A percentile compares a stretch with the other conserved stretches of the same genome.
Evolutionary conservation across 2,113 vertebrate species (phyloP).

Genomic region (Tyto alba): DNA sequence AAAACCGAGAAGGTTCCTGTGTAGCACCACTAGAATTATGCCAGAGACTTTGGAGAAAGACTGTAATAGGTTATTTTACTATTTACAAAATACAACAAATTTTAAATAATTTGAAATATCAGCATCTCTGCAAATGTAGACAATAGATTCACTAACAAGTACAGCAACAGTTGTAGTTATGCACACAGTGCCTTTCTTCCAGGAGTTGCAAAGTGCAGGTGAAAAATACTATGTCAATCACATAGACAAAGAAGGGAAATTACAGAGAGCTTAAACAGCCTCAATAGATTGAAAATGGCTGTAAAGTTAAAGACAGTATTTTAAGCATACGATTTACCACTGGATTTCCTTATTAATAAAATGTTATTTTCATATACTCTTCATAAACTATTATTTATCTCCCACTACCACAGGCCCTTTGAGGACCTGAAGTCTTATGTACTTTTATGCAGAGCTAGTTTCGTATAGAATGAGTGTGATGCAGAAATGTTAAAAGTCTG

Average conservation of each 20-base stretch:
- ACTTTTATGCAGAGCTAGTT: background rate
- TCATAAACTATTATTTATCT: background rate
- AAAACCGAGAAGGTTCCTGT: background rate
- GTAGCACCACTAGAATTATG: background rate
- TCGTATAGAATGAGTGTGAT: background rate
- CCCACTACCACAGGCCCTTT: background rate
- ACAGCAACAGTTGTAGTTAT: background rate
- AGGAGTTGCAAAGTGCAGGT: background rate
- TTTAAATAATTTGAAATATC: background rate
- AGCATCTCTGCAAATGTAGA: background rate
- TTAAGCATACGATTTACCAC: background rate
- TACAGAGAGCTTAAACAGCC: background rate
- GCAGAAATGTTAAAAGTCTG: background rate
- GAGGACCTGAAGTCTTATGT: background rate
- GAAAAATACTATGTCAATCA: background rate
- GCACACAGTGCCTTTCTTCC: background rate
- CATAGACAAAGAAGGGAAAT: background rate
- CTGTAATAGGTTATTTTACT: background rate
- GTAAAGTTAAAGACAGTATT: background rate
- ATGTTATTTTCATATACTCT: background rate
- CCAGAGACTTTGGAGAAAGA: background rate
- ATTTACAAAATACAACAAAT: background rate
- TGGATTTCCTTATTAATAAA: background rate
- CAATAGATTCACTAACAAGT: background rate
- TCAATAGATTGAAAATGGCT: background rate